Conservation (phyloP, 2,888 invertebrate species). For the Schizotus pectinicornis region DNA sequence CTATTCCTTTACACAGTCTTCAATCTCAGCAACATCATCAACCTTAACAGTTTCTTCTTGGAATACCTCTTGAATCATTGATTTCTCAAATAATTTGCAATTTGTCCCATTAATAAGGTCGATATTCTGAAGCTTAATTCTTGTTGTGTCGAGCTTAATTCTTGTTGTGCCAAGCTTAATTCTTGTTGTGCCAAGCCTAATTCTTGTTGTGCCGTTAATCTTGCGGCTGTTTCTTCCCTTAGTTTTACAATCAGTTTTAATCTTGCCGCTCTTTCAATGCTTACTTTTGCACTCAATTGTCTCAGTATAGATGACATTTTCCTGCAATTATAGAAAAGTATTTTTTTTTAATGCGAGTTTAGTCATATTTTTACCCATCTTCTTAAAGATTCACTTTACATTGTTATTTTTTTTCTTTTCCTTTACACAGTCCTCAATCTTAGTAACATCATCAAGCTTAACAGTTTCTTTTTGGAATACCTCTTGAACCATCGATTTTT, state of each 20-base stretch:
- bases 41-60: conserved; percentile 1
- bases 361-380: neutral
- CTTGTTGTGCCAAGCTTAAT: no score
- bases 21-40: neutral
- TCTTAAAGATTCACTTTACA: conserved; percentile 1
- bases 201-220: neutral
- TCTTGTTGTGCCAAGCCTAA: no score
- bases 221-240: neutral
- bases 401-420: conserved; percentile 5
- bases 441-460: neutral
- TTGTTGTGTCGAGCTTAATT: no score
- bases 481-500: neutral
- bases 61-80: neutral
- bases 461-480: neutral
- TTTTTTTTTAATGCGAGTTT: no score
- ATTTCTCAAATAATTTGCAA: conserved; percentile 1
- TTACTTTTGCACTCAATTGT: no score
- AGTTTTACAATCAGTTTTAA: neutral
- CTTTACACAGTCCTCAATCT: conserved; percentile 2
- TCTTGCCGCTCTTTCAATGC: no score
- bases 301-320: no score
- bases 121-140: neutral
- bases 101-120: neutral
- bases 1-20: neutral
- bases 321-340: no score